Conservation (phyloP, 2,888 invertebrate genomes). For the Drosophila kuntzei region DNA sequence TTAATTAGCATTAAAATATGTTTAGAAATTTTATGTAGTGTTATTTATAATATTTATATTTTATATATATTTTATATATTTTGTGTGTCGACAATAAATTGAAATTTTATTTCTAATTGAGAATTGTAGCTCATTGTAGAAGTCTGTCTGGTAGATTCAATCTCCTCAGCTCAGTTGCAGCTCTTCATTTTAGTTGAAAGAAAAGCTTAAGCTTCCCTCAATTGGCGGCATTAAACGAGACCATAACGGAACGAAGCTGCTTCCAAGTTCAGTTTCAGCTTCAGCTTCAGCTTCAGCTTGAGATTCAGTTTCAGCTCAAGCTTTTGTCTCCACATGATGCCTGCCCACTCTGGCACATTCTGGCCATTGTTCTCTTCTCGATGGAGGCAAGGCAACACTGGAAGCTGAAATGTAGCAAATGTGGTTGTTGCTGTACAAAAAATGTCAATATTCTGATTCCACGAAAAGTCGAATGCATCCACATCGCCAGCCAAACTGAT, state of each 20-base stretch:
- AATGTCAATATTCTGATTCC: constrained; percentile 85
- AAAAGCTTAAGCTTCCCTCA: constrained; percentile 77
- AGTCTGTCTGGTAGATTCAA: too few species aligned
- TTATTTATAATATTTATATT: too few species aligned
- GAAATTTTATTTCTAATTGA: too few species aligned
- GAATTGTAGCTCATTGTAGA: too few species aligned
- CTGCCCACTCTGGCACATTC: constrained; percentile 77
- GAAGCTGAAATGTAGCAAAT: constrained; percentile 71
- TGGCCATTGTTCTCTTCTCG: constrained; percentile 71
- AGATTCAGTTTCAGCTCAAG: constrained; percentile 22
- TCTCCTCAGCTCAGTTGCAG: constrained; percentile 29
- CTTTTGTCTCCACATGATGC: constrained; percentile 72
- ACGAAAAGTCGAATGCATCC: constrained; percentile 74
- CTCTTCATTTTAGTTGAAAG: constrained; percentile 47
- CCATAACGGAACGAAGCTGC: constrained; percentile 52
- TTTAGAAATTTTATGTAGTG: too few species aligned
- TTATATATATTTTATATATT: too few species aligned
- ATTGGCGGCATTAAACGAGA: constrained; percentile 82
- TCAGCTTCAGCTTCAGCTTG: constrained; percentile 7
- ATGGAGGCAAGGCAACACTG: constrained; percentile 52
- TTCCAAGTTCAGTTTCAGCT: constrained; percentile 47
- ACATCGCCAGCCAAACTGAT: constrained; percentile 47
- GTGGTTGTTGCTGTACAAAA: constrained; percentile 62
- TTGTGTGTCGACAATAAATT: too few species aligned
- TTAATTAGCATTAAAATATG: too few species aligned